Percentiles rank a stretch among this genome's conserved stretches.
Conservation (phyloP, 1,140 invertebrate species). For the Zaprionus africanus region DNA sequence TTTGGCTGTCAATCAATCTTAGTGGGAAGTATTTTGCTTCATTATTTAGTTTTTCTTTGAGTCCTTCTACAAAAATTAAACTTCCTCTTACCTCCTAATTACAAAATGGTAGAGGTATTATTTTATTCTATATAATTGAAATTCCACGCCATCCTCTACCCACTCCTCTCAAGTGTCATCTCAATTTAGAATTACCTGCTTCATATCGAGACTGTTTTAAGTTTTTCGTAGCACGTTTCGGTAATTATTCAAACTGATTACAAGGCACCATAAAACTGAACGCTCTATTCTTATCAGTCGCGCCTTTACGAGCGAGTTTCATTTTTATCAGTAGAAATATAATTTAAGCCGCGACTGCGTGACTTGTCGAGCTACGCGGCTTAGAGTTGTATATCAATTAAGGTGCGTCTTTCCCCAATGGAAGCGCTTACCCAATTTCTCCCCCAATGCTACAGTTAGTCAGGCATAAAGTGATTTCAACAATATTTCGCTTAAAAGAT, state of each 20-base stretch:
- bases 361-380: conserved; percentile 43
- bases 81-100: too few species aligned
- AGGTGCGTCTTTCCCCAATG: background rate
- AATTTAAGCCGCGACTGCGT: conserved; percentile 71
- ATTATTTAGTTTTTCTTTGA: background rate
- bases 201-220: background rate
- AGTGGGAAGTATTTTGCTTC: background rate
- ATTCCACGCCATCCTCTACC: background rate
- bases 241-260: conserved; percentile 81
- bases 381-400: conserved; percentile 65
- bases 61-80: too few species aligned
- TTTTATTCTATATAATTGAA: background rate
- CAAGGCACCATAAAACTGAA: conserved; percentile 65
- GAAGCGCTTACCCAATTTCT: background rate
- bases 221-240: conserved; percentile 52
- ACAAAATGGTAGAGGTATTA: too few species aligned
- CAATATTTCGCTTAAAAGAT: conserved; percentile 83
- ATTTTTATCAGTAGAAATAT: conserved; percentile 51
- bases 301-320: conserved; percentile 43
- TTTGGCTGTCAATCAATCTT: background rate
- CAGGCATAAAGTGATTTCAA: conserved; percentile 78
- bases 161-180: background rate
- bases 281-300: conserved; percentile 62
- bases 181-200: background rate
- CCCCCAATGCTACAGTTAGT: conserved; percentile 50